Conservation (phyloP, 2,113 vertebrate species). For the Progne subis region DNA sequence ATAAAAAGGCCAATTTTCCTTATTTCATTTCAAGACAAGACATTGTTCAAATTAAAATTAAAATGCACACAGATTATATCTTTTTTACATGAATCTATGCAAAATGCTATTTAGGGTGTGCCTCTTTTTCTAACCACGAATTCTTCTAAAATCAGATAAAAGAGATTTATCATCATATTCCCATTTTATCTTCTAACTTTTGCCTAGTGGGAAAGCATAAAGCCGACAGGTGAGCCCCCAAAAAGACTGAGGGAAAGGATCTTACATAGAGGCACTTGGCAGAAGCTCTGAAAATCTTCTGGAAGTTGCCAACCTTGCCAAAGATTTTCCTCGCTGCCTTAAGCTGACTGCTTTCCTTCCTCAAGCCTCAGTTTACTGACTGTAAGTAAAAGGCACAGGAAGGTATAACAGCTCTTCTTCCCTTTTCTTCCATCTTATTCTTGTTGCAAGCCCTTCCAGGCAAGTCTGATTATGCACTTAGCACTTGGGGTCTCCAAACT, state of each 20-base stretch:
- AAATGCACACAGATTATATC: slow-evolving; percentile 34
- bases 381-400: neutral
- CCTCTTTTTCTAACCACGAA: neutral
- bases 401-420: neutral
- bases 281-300: neutral
- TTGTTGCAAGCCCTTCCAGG: neutral
- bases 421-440: neutral
- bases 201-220: slow-evolving; percentile 10
- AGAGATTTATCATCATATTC: slow-evolving; percentile 27
- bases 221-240: slow-evolving; percentile 34
- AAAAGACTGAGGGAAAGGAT: neutral
- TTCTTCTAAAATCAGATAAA: slow-evolving; percentile 56
- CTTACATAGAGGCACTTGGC: neutral
- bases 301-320: neutral
- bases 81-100: slow-evolving; percentile 16
- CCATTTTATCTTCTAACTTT: slow-evolving; percentile 41
- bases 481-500: slow-evolving; percentile 16
- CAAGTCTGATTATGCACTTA: neutral
- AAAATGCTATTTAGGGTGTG: slow-evolving; percentile 43
- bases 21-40: slow-evolving; percentile 42
- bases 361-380: neutral
- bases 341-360: neutral
- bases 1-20: slow-evolving; percentile 40
- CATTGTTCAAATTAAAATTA: slow-evolving; percentile 55
- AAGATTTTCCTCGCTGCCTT: neutral